Percentiles rank a stretch among this genome's conserved stretches.
phyloP scores from a whole-genome alignment of 2,888 invertebrate species.

The Pseudolycoriella hygida region DNA sequence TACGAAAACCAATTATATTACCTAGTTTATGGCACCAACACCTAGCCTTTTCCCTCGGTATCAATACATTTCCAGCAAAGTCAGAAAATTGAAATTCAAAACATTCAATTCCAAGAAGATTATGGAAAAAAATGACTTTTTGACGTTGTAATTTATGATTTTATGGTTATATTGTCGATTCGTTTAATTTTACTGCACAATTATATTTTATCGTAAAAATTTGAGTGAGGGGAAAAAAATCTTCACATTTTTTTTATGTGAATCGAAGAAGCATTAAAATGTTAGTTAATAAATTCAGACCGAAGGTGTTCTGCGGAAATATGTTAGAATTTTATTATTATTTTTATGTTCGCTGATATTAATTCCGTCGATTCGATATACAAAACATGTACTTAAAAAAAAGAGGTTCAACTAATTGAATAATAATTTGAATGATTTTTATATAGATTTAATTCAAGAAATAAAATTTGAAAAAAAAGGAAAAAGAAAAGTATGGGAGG shows the following conservation, averaged over 20 bases:
- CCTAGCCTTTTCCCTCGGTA: too few species aligned
- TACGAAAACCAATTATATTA: too few species aligned
- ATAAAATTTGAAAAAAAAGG: background rate
- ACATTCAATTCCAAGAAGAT: background rate
- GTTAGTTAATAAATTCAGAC: background rate
- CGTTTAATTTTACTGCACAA: background rate
- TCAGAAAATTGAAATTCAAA: background rate
- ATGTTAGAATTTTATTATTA: background rate
- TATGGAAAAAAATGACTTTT: background rate
- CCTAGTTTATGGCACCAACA: too few species aligned
- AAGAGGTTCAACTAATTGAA: conserved; percentile 1
- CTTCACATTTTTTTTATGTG: too few species aligned
- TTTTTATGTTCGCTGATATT: too few species aligned
- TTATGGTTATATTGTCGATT: conserved; percentile 2
- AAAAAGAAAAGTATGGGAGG: background rate
- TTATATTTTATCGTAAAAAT: background rate
- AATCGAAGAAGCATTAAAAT: too few species aligned
- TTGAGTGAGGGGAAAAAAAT: too few species aligned
- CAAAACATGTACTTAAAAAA: background rate
- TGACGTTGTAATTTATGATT: conserved; percentile 4
- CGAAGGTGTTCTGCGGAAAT: background rate
- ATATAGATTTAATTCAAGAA: background rate
- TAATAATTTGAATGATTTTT: conserved; percentile 1
- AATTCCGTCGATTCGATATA: too few species aligned
- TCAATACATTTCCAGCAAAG: too few species aligned